These are phyloP conservation scores for Chrysolina haemoptera DNA, from an alignment of 2,888 invertebrate genomes.

Conservation along the genomic window DNA sequence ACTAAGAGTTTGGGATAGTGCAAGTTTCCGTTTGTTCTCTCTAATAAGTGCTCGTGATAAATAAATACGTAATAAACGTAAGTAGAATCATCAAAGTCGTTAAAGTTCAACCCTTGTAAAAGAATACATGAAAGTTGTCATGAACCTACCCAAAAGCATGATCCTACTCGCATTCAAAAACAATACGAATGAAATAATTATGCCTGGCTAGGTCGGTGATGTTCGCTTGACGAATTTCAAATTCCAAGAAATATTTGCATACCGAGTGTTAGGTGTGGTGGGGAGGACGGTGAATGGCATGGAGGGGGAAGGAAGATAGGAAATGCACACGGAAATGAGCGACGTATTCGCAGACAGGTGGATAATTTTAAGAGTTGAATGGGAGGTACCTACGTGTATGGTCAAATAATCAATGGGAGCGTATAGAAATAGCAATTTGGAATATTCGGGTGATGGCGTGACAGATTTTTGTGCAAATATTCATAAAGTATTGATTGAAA, in stretches of 20 bases:
- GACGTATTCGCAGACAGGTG: constrained; percentile 58
- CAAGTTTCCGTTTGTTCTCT: constrained; percentile 39
- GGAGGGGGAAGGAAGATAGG: constrained; percentile 12
- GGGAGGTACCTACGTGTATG: too few relatives aligned
- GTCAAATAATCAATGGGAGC: too few relatives aligned
- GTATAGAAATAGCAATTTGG: too few relatives aligned
- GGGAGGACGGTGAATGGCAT: constrained; percentile 38
- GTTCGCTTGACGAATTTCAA: constrained; percentile 58
- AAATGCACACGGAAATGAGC: constrained; percentile 60
- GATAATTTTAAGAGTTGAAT: constrained; percentile 40
- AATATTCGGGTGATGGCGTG: too few relatives aligned
- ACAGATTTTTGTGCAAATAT: too few relatives aligned
- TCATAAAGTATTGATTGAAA: too few relatives aligned
- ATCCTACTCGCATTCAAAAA: constrained; percentile 18
- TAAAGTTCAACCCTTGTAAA: not conserved
- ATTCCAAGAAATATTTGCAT: constrained; percentile 59
- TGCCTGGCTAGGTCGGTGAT: constrained; percentile 51
- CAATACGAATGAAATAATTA: constrained; percentile 52
- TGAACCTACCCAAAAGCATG: not conserved
- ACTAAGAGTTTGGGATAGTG: constrained; percentile 24
- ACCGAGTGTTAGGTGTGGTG: constrained; percentile 54
- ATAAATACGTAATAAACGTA: constrained; percentile 29
- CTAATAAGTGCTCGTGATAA: constrained; percentile 34
- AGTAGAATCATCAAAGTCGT: constrained; percentile 20
- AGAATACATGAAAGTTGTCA: not conserved